Evolutionary conservation across 2,888 invertebrate genomes (phyloP), one percentile per base, ranked within the genome.

Genomic region (Drosophila merina): DNA sequence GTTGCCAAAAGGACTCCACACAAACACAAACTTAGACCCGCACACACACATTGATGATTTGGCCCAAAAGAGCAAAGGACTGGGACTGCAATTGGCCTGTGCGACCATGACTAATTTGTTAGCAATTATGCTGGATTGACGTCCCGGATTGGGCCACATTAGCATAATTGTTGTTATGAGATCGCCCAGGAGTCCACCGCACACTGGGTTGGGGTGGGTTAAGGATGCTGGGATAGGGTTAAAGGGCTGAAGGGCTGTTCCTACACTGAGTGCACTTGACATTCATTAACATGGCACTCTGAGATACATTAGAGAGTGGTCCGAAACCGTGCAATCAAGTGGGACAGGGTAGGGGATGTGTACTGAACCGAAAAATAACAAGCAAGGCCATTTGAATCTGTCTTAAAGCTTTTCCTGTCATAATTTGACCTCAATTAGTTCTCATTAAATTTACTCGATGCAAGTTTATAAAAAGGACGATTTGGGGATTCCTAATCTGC

Each of bases 91-190:
- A 47, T 56, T 72, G 62, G 52, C 51, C 68, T 58, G 68, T 58
- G 60, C 54, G 75, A 84, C 73, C 78, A 81, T 80, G 87, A 84
- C 84, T 81, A 81, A 86, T 81, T 81, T 86, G 81, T 84, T 80
- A 77, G 87, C 85, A 87, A 82, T 87, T 82, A 82, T 87, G 87
- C 76, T 70, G 72, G 76, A 84, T 78, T 84, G 85, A 84, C 85
- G 58, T 76, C 59, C 57, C 69, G 72, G 72, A 73, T 70, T 68
- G 86, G 73, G 75, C 67, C 52, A 76, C 88, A 83, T 87, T 83
- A 83, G 79, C 83, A 78, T 83, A 85, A 83, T 85, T 87, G 79
- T 85, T 75, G 71, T 77, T 80, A 72, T 80, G 75, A 80, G 64
- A 73, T 66, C 64, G 58, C 63, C 59, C 70, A 64, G 44, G 51